phyloP scores from a whole-genome alignment of 1,140 invertebrate genomes.

The Fopius arisanus region DNA sequence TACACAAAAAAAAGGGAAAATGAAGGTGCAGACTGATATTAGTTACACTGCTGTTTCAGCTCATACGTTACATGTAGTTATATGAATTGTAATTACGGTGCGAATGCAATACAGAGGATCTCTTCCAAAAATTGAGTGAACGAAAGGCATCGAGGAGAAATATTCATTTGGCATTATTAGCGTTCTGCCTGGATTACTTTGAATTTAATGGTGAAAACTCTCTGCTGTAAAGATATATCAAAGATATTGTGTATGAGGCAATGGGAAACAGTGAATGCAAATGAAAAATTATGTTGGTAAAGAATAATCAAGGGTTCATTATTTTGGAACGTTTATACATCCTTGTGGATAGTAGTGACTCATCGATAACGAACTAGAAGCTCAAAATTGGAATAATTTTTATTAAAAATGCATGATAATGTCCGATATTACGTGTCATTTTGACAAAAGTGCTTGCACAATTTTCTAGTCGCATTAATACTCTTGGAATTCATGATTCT shows the following conservation, averaged over 20 bases:
- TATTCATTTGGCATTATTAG: neutral
- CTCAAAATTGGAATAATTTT: constrained; percentile 21
- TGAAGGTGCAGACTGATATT: constrained; percentile 37
- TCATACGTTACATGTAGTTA: constrained; percentile 18
- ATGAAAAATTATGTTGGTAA: neutral
- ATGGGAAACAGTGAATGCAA: neutral
- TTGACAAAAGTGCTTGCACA: constrained; percentile 21
- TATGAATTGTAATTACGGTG: constrained; percentile 20
- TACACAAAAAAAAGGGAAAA: neutral
- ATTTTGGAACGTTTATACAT: neutral
- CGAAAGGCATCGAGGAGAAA: neutral
- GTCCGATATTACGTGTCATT: neutral
- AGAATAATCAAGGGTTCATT: constrained; percentile 19
- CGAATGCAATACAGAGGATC: constrained; percentile 33
- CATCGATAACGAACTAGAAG: neutral
- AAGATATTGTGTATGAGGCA: constrained; percentile 11
- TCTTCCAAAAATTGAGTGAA: constrained; percentile 16
- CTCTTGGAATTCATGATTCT: constrained; percentile 26
- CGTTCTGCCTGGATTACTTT: neutral
- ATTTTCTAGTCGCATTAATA: constrained; percentile 38
- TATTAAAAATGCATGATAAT: neutral
- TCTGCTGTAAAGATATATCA: neutral
- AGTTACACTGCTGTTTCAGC: constrained; percentile 25
- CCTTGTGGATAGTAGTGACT: too few species aligned
- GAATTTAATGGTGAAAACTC: neutral